These are phyloP conservation scores for Accipiter virgatus DNA, from an alignment of 2,113 vertebrate genomes.

Conservation along the genomic window DNA sequence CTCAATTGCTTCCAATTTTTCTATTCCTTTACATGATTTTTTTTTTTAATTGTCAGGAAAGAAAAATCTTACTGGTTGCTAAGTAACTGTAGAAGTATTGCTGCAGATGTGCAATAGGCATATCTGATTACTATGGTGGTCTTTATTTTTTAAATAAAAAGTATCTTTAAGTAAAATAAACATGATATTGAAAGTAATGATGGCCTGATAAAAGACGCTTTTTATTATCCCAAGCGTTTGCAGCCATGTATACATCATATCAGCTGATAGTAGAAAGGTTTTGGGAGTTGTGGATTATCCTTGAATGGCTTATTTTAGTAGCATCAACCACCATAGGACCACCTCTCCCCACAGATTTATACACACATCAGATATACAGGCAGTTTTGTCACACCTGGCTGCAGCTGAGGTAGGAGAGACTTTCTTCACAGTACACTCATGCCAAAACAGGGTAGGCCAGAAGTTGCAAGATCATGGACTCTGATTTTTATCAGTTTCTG, in stretches of 20 bases:
- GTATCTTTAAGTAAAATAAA: background rate
- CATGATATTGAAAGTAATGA: background rate
- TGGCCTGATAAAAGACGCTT: background rate
- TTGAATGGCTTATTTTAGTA: background rate
- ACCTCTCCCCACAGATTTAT: background rate
- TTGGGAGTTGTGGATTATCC: background rate
- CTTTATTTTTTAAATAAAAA: background rate
- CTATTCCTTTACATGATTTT: background rate
- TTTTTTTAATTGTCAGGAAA: background rate
- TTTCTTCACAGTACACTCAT: background rate
- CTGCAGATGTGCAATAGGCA: slow-evolving; percentile 7
- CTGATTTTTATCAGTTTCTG: background rate
- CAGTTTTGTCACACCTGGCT: background rate
- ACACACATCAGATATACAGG: background rate
- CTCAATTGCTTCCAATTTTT: slow-evolving; percentile 32
- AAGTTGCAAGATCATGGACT: background rate
- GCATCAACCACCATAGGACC: background rate
- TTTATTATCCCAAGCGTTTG: background rate
- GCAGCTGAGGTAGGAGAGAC: background rate
- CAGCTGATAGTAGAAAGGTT: background rate
- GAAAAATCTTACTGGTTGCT: slow-evolving; percentile 47
- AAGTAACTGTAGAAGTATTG: slow-evolving; percentile 46
- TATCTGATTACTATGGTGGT: background rate
- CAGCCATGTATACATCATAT: background rate
- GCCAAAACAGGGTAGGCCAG: background rate